Evolutionary conservation across 2,888 invertebrate species (phyloP).

Genomic region (Oegoconia quadripuncta): DNA sequence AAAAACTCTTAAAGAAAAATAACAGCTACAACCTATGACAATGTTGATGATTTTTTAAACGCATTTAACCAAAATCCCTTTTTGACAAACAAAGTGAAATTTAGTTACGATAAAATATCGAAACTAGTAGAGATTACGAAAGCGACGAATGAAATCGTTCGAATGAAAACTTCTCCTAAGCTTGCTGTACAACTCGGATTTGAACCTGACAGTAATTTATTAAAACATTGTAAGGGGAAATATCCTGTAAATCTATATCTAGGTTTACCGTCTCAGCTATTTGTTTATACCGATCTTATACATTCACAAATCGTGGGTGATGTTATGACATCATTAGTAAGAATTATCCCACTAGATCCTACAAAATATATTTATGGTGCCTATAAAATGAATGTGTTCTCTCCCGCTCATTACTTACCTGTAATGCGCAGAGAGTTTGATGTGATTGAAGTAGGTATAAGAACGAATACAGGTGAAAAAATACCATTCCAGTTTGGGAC

Average conservation of each 20-base stretch:
- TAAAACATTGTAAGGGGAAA: constrained; percentile 14
- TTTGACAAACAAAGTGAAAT: constrained; percentile 6
- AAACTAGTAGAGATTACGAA: constrained; percentile 6
- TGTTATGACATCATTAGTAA: constrained; percentile 23
- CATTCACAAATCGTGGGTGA: constrained; percentile 22
- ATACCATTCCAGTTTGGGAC: constrained; percentile 32
- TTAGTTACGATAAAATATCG: constrained; percentile 20
- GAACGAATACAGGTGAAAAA: constrained; percentile 25
- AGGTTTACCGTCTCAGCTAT: constrained; percentile 22
- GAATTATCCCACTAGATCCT: constrained; percentile 24
- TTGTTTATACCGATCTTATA: constrained; percentile 21
- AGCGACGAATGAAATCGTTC: not conserved
- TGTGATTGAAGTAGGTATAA: constrained; percentile 34
- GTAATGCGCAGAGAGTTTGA: constrained; percentile 33
- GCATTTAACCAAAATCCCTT: constrained; percentile 19
- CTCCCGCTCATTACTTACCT: constrained; percentile 26
- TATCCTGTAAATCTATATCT: constrained; percentile 20
- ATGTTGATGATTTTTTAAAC: constrained; percentile 15
- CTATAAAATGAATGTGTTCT: constrained; percentile 25
- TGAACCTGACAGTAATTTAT: constrained; percentile 20
- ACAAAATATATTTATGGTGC: constrained; percentile 24
- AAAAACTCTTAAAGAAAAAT: no score
- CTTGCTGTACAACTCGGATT: constrained; percentile 23
- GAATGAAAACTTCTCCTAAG: constrained; percentile 9
- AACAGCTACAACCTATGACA: constrained; percentile 22